A percentile compares a stretch with the other conserved stretches of the same genome.
These are phyloP conservation scores for Toxotes jaculatrix DNA, from an alignment of 2,113 vertebrate species.

Conservation along the genomic window DNA sequence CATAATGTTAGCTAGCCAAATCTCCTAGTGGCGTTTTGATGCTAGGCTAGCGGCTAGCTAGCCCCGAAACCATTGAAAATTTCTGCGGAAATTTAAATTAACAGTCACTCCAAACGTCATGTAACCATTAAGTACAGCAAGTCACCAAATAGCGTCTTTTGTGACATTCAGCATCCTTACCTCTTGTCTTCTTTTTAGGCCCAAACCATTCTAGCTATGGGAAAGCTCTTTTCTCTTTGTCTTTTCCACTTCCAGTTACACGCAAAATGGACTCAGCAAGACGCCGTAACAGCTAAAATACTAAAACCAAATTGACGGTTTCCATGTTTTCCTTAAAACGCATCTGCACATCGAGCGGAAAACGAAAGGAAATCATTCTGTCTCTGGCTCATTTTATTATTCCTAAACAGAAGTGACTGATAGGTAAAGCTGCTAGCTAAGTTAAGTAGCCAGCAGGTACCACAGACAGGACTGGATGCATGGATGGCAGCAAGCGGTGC, in stretches of 20 bases:
- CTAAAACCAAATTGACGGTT: slow-evolving; percentile 43
- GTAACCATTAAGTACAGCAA: background rate
- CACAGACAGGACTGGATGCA: slow-evolving; percentile 76
- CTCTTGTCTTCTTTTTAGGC: slow-evolving; percentile 88
- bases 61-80: slow-evolving; percentile 46
- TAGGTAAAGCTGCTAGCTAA: slow-evolving; percentile 78
- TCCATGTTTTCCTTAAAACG: slow-evolving; percentile 51
- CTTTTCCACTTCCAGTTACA: slow-evolving; percentile 84
- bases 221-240: slow-evolving; percentile 88
- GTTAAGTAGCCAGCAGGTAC: slow-evolving; percentile 80
- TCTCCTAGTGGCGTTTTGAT: slow-evolving; percentile 30
- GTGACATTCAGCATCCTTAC: slow-evolving; percentile 75
- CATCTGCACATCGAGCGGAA: slow-evolving; percentile 40
- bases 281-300: slow-evolving; percentile 68
- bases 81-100: slow-evolving; percentile 42
- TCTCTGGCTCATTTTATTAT: slow-evolving; percentile 62
- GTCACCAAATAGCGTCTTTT: background rate
- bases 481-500: slow-evolving; percentile 68
- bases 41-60: slow-evolving; percentile 73
- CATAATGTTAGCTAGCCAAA: slow-evolving; percentile 53
- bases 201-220: slow-evolving; percentile 87
- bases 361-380: slow-evolving; percentile 62
- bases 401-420: slow-evolving; percentile 63
- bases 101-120: slow-evolving; percentile 44
- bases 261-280: slow-evolving; percentile 80